Evolutionary conservation across 2,797 vertebrate species (phyloP).

Genomic region (Morelia viridis): DNA sequence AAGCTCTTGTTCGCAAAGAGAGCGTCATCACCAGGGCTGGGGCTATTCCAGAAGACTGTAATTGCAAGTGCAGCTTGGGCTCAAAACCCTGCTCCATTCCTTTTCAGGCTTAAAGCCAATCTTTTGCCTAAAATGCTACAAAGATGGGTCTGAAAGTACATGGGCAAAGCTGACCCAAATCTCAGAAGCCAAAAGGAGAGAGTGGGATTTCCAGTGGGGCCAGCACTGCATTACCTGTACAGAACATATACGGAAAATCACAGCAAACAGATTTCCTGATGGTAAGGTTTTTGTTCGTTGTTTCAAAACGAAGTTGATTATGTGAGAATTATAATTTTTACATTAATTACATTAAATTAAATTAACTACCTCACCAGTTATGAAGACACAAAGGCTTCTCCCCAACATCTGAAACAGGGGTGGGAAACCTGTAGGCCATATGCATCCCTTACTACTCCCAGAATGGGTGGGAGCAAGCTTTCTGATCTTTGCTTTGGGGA

Average conservation of each 20-base stretch:
- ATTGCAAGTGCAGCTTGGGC: background rate
- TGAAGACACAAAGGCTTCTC: background rate
- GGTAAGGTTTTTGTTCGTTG: background rate
- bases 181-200: background rate
- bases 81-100: background rate
- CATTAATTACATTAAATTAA: no score
- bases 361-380: background rate
- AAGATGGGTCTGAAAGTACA: background rate
- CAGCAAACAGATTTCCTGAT: background rate
- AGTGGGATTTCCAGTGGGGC: background rate
- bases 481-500: background rate
- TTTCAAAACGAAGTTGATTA: background rate
- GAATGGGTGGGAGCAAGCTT: background rate
- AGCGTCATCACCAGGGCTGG: background rate
- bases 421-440: background rate
- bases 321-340: no score
- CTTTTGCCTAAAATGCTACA: background rate
- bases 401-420: background rate
- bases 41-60: background rate
- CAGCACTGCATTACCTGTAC: background rate
- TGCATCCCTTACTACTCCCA: background rate
- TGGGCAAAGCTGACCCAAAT: no score
- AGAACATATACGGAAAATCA: background rate
- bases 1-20: rapidly evolving
- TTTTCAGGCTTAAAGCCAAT: background rate